Base-by-base conservation (phyloP, 2,113 vertebrate genomes). In the Phalacrocorax aristotelis region DNA sequence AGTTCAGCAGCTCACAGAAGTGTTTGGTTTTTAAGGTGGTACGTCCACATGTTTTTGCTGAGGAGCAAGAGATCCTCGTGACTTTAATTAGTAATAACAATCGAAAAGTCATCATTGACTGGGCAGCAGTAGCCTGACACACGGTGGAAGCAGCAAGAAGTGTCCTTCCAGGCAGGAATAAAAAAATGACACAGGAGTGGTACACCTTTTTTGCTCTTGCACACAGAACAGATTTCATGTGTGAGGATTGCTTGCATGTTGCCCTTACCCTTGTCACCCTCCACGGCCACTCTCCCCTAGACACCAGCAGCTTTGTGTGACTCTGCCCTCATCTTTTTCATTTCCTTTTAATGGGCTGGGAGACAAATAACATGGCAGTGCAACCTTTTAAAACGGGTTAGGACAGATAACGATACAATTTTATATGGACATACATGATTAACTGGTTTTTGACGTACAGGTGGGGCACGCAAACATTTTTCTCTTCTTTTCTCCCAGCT, bases 21-120 rank as follows among this genome's bases (percentile, higher is more conserved):
- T 13, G 23, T 19, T 17, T 42, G 34, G 4, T 20, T 62, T 72
- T 71, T 13, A 80, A 62, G 34, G 20, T 12, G 26, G 22, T 65
- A 58, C 4, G 1, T 36, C n/a, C 4, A 3, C 6, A 1, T 5
- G 7, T 1, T 76, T 86, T 48, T 66, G 57, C 15, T 72, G 32
- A 85, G 58, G 36, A 87, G 10, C 46, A 80, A 40, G 17, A 51
- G 12, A 80, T 18, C 60, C 26, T 62, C 5, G 2, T 9, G 54
- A 38, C 66, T 70, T 71, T 61, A 46, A 42, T 15, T 14, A 60
- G 38, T 27, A 54, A 13, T 36, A 38, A 1, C 21, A 54, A 14
- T 0, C 1, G 38, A 52, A 68, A 58, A 87, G 22, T 18, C 29
- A 21, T 29, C 18, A 26, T 1, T 30, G 68, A n/a, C 10, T n/a